These are phyloP conservation scores for Ectropis grisescens DNA, from an alignment of 1,140 invertebrate species.

Conservation along the genomic window DNA sequence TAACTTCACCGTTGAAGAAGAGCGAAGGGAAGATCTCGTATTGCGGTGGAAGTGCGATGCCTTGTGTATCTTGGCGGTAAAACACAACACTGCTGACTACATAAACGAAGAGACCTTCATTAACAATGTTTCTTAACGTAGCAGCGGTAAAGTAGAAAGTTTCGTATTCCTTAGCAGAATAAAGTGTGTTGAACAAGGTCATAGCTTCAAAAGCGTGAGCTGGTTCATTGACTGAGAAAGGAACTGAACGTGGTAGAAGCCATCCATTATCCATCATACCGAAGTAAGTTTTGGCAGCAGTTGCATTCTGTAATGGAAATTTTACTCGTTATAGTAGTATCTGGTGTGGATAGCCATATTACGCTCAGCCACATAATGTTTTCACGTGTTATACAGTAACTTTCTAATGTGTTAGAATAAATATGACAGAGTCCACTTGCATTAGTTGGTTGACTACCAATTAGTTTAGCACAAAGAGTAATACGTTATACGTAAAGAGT, in stretches of 20 bases:
- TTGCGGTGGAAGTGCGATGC: not conserved
- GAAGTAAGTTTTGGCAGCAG: not conserved
- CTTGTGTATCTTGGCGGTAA: not conserved
- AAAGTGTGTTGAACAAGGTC: not conserved
- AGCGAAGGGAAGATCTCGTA: conserved; percentile 1
- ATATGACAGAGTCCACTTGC: too few relatives aligned
- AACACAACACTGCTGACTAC: not conserved
- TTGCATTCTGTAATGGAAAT: not conserved
- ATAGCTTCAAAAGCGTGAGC: not conserved
- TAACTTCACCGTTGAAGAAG: conserved; percentile 1
- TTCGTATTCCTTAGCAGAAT: not conserved
- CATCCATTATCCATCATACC: not conserved
- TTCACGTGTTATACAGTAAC: too few relatives aligned
- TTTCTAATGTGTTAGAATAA: too few relatives aligned
- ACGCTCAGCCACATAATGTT: too few relatives aligned
- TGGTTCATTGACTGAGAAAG: not conserved
- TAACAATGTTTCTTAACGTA: not conserved
- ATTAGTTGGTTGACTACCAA: too few relatives aligned
- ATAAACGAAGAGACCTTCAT: not conserved
- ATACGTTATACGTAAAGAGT: too few relatives aligned
- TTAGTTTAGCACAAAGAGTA: too few relatives aligned
- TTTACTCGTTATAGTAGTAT: too few relatives aligned
- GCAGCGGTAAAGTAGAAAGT: not conserved
- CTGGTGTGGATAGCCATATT: too few relatives aligned
- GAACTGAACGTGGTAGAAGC: not conserved